Base-by-base conservation (phyloP, 2,113 vertebrate genomes). In the Tachuris rubrigastra region DNA sequence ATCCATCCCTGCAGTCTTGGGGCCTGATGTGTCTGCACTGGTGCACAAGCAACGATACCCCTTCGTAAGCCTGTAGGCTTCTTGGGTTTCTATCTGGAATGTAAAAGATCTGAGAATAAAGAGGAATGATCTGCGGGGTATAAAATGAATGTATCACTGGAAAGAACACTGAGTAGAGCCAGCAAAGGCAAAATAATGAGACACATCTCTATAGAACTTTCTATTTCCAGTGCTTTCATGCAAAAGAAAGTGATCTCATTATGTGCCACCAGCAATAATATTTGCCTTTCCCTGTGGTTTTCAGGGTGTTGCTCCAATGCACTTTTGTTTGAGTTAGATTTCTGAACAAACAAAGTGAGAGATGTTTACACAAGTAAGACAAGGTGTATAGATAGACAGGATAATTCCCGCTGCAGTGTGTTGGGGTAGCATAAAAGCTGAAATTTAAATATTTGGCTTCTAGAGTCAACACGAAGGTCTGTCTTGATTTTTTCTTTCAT, bases 281-380 rank as follows among this genome's bases (percentile, higher is more conserved):
- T 93, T 73, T 95, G 87, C 82, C 75, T 97, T 96, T 92, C 68
- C 33, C 81, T 90, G 88, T 89, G 71, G 75, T 85, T 85, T 96
- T 56, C 3, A 39, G 52, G 90, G 28, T 95, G 59, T 87, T 97
- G 27, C 62, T 69, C 39, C 67, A 65, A 14, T 85, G 87, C 28
- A 71, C 74, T 65, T 97, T 82, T 96, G 93, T 97, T 97, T 95
- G 86, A 96, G 56, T 92, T 78, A 94, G 85, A 89, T 97, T 91
- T 92, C 62, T 94, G 93, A 96, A 82, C 76, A 95, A 97, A 76
- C 77, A 85, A 91, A 96, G 78, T 46, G 71, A 95, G 88, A 92
- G 87, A 47, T 86, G 73, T 96, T 97, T 93, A 96, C 56, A 62
- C 2, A 30, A 83, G 68, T 95, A 80, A 67, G 84, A 74, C 83